Percentiles rank a stretch among this genome's conserved stretches.
Evolutionary conservation across 2,797 vertebrate genomes (phyloP).

Genomic region (Erethizon dorsatum): DNA sequence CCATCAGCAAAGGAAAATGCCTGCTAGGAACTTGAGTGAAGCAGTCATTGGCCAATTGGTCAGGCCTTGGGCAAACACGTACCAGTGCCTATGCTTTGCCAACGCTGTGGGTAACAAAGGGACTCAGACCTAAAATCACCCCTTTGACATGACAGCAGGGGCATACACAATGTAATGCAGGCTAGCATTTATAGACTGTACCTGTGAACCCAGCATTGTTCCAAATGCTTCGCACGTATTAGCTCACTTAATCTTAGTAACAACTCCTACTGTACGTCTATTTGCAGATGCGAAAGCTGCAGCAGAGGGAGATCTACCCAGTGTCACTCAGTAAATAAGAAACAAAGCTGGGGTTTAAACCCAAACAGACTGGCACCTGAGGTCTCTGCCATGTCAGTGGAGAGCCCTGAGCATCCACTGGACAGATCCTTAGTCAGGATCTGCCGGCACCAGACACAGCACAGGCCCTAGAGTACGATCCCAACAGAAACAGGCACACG

Average conservation of each 20-base stretch:
- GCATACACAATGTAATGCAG: neutral
- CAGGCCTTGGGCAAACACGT: neutral
- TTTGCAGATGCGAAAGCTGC: constrained; percentile 22
- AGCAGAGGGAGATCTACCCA: neutral
- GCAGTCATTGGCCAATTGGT: neutral
- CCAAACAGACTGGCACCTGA: neutral
- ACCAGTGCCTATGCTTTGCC: neutral
- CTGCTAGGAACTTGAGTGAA: neutral
- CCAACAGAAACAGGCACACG: neutral
- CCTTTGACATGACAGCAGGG: neutral
- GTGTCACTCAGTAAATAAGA: neutral
- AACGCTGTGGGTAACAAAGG: neutral
- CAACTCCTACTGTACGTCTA: neutral
- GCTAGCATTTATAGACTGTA: neutral
- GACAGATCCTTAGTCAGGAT: neutral
- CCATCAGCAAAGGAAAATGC: neutral
- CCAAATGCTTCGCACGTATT: neutral
- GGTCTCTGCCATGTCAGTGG: neutral
- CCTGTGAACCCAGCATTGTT: neutral
- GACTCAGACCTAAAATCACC: neutral
- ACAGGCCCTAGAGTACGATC: neutral
- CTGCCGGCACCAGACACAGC: neutral
- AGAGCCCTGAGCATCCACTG: neutral
- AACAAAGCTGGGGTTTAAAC: neutral
- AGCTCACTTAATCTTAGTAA: neutral